Percentiles rank a stretch among this genome's conserved stretches.
Conservation (phyloP, 2,888 invertebrate species). For the Nymphalis polychloros region DNA sequence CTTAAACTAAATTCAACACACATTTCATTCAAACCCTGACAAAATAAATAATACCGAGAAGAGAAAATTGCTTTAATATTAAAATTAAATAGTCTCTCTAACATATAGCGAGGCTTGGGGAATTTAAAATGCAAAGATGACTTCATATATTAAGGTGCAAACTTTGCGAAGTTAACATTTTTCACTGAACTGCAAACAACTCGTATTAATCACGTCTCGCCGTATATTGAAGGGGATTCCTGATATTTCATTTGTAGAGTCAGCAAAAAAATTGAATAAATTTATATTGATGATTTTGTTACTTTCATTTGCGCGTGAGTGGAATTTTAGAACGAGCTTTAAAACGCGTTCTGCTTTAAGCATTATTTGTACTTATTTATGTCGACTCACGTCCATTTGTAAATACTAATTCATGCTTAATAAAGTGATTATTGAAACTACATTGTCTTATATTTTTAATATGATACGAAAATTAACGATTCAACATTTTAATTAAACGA, state of each 20-base stretch:
- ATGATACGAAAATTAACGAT: too few relatives aligned
- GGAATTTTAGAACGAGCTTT: too few relatives aligned
- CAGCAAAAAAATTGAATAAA: slow-evolving; percentile 17
- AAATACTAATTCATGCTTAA: too few relatives aligned
- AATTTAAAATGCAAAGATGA: slow-evolving; percentile 24
- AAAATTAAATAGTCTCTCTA: slow-evolving; percentile 8
- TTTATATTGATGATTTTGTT: not conserved
- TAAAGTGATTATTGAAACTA: too few relatives aligned
- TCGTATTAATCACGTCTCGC: slow-evolving; percentile 36
- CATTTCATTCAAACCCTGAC: not conserved
- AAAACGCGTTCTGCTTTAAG: too few relatives aligned
- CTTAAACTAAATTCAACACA: not conserved
- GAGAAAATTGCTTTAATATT: slow-evolving; percentile 1
- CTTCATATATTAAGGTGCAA: slow-evolving; percentile 29
- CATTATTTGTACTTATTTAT: too few relatives aligned
- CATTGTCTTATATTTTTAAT: too few relatives aligned
- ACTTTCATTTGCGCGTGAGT: not conserved
- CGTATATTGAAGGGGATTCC: slow-evolving; percentile 35
- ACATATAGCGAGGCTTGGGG: not conserved
- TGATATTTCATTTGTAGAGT: slow-evolving; percentile 28
- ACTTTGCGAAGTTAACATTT: slow-evolving; percentile 29
- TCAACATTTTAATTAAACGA: too few relatives aligned
- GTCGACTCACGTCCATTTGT: too few relatives aligned
- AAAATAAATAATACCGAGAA: not conserved
- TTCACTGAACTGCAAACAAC: slow-evolving; percentile 35